Evolutionary conservation across 2,797 vertebrate genomes (phyloP), one percentile per base, ranked within the genome.

Genomic region (Delichon dasypus): DNA sequence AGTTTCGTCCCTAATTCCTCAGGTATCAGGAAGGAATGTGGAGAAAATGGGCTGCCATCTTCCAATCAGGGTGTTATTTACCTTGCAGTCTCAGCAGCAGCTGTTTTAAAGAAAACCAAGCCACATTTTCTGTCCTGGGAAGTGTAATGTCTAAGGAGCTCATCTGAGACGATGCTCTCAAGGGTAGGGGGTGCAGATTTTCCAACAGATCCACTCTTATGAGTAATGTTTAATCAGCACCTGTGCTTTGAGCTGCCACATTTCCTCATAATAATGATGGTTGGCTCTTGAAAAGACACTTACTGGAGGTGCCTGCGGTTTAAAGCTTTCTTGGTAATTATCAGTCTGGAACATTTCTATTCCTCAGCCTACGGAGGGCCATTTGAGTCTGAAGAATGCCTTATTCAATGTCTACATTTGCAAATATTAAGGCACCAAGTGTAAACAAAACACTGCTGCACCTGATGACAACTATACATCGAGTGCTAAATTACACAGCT

Each of bases 261-360:
- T 89, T 51, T 95, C 79, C 91, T 94, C 80, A 42, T 42, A 47
- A 58, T 76, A 45, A 85, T 72, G 85, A 79, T 53, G 32, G 36
- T 3, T 84, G 81, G 36, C 81, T 92, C 85, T 92, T 79, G 58
- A 86, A 79, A 88, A 94, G 64, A 64, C 32, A 79, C 73, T 94
- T 76, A 70, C 22, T 65, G 79, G 67, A 94, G 93, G 50, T 91
- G 60, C 47, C 68, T 95, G 85, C 55, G 82, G 72, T 95, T 94
- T 76, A 87, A 94, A 91, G 90, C 73, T 93, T 94, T 16, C 85
- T 71, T 92, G 64, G 73, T 42, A 92, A 95, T 97, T 95, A 96
- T 78, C 94, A 97, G 10, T 85, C 95, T 96, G 96, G 81, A 80
- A 85, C 62, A 70, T 88, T 95, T 89, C 71, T 90, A 13, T 70